Conservation (phyloP, 2,888 invertebrate species). For the Seira sanloemensis region DNA sequence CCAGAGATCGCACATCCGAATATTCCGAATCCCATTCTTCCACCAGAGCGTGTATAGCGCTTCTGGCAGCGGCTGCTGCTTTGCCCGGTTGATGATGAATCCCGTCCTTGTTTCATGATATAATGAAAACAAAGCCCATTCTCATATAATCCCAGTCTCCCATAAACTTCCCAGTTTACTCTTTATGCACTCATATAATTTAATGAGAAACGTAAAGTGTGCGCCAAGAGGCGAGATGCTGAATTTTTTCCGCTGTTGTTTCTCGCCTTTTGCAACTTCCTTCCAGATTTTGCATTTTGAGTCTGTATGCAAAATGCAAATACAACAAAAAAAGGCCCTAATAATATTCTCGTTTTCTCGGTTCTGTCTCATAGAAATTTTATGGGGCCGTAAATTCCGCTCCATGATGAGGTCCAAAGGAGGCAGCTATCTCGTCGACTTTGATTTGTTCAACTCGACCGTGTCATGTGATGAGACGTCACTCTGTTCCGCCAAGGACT, state of each 20-base stretch:
- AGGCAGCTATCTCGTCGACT: conserved; percentile 67
- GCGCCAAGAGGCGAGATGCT: too few species aligned
- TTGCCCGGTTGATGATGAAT: too few species aligned
- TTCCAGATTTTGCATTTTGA: too few species aligned
- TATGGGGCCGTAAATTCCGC: conserved; percentile 71
- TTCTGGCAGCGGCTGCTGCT: too few species aligned
- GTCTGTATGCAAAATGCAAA: not conserved
- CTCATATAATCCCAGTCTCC: not conserved
- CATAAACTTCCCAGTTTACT: not conserved
- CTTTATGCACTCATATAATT: not conserved
- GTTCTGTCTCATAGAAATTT: conserved; percentile 59
- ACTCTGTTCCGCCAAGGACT: conserved; percentile 66
- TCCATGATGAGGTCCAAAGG: conserved; percentile 67
- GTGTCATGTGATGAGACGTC: conserved; percentile 69
- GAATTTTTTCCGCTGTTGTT: too few species aligned
- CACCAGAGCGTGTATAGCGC: too few species aligned
- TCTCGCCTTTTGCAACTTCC: too few species aligned
- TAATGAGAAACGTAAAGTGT: not conserved
- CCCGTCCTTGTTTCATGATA: too few species aligned
- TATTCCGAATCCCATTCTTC: not conserved
- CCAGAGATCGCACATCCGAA: too few species aligned
- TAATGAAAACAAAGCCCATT: not conserved
- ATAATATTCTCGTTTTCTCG: conserved; percentile 3
- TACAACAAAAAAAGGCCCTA: not conserved
- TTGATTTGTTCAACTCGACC: conserved; percentile 70